Conservation (phyloP, 2,888 invertebrate species). For the Galerucella pusilla region DNA sequence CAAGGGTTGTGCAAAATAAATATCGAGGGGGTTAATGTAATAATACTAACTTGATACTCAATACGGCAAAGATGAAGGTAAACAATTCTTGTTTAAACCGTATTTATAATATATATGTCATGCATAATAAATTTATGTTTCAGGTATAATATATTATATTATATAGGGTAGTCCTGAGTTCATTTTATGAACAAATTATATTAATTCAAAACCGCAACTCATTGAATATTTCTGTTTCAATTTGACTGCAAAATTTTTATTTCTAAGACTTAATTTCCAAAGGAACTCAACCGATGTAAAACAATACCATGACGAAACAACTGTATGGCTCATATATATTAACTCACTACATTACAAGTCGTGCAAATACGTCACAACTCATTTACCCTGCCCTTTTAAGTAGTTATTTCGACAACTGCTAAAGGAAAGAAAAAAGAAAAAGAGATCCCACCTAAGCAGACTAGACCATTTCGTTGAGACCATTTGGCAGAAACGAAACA, state of each 20-base stretch:
- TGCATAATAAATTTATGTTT: neutral
- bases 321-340: conserved; percentile 23
- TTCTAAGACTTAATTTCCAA: neutral
- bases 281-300: conserved; percentile 16
- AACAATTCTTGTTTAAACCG: conserved; percentile 15
- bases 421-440: conserved; percentile 36
- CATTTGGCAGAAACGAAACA: conserved; percentile 50
- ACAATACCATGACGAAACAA: conserved; percentile 17
- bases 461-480: conserved; percentile 42
- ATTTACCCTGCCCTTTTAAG: conserved; percentile 45
- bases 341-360: conserved; percentile 37
- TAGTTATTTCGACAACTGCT: conserved; percentile 41
- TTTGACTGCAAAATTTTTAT: neutral
- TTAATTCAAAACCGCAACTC: too few relatives aligned
- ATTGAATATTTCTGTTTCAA: too few relatives aligned
- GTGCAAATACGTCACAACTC: conserved; percentile 48
- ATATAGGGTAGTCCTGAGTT: too few relatives aligned
- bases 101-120: neutral
- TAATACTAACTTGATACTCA: conserved; percentile 45
- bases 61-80: conserved; percentile 36
- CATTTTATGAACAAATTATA: too few relatives aligned
- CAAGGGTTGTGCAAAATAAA: conserved; percentile 39
- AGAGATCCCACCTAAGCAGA: conserved; percentile 7
- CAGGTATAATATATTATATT: too few relatives aligned
- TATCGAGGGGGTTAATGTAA: conserved; percentile 41